These are phyloP conservation scores for Botrylloides violaceus DNA, from an alignment of 23 tunicate genomes.

Conservation along the genomic window DNA sequence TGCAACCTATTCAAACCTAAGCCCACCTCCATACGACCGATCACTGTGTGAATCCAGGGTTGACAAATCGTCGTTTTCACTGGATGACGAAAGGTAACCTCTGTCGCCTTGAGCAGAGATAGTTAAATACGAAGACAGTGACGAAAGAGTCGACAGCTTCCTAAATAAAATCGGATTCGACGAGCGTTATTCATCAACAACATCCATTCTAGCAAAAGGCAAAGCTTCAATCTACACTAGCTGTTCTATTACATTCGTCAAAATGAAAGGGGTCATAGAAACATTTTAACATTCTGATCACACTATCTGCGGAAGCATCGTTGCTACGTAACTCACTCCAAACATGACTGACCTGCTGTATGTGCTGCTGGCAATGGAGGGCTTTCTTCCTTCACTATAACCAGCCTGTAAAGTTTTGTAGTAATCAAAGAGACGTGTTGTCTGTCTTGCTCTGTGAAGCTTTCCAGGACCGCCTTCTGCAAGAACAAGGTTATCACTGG, in stretches of 20 bases:
- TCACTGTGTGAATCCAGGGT: background rate
- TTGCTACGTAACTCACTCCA: too few relatives aligned
- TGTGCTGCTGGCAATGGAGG: background rate
- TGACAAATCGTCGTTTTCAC: background rate
- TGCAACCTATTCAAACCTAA: too few relatives aligned
- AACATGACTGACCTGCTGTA: too few relatives aligned
- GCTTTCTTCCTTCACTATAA: background rate
- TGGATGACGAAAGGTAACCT: background rate
- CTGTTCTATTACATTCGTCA: too few relatives aligned
- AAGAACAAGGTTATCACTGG: background rate
- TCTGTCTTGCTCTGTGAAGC: background rate
- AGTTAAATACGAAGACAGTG: background rate
- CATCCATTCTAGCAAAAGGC: too few relatives aligned
- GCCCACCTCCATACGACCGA: background rate
- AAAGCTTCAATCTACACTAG: too few relatives aligned
- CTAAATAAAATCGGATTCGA: too few relatives aligned
- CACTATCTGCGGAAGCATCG: too few relatives aligned
- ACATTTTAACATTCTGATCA: too few relatives aligned
- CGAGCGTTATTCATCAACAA: too few relatives aligned
- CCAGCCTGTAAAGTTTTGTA: background rate
- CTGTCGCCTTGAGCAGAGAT: background rate
- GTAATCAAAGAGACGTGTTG: background rate
- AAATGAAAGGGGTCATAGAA: too few relatives aligned
- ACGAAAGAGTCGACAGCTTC: background rate
- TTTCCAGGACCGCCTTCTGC: background rate